phyloP scores from a whole-genome alignment of 2,888 invertebrate species.

The Ischnus inquisitorius region DNA sequence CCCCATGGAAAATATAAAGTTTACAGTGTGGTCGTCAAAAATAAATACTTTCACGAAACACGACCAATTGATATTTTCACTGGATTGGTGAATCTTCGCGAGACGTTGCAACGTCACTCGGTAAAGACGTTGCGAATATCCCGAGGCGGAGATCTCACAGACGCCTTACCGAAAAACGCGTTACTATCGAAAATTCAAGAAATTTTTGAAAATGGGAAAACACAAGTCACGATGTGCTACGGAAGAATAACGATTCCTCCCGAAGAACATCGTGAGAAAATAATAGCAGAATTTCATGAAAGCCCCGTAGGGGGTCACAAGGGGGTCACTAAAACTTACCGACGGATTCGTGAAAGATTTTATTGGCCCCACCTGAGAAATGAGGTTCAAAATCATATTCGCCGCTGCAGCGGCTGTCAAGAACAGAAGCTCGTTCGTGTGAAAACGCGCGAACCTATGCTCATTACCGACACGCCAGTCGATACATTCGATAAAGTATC shows the following conservation, averaged over 20 bases:
- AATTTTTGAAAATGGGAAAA: not conserved
- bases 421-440: constrained; percentile 21
- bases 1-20: constrained; percentile 14
- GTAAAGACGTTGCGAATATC: constrained; percentile 28
- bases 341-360: constrained; percentile 48
- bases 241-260: constrained; percentile 1
- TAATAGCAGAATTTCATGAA: constrained; percentile 33
- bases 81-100: constrained; percentile 22
- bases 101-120: not conserved
- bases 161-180: constrained; percentile 3
- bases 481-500: not conserved
- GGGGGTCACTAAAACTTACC: constrained; percentile 55
- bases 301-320: constrained; percentile 40
- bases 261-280: constrained; percentile 18
- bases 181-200: not conserved
- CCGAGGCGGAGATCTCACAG: constrained; percentile 31
- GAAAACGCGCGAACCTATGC: constrained; percentile 65
- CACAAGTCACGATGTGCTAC: constrained; percentile 32
- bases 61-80: constrained; percentile 1
- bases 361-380: constrained; percentile 64
- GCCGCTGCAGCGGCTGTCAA: constrained; percentile 63
- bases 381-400: constrained; percentile 61
- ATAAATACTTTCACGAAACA: constrained; percentile 36
- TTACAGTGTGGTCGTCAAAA: constrained; percentile 28
- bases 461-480: constrained; percentile 61